Evolutionary conservation across 2,113 vertebrate species (phyloP).

Genomic region (Channa argus): DNA sequence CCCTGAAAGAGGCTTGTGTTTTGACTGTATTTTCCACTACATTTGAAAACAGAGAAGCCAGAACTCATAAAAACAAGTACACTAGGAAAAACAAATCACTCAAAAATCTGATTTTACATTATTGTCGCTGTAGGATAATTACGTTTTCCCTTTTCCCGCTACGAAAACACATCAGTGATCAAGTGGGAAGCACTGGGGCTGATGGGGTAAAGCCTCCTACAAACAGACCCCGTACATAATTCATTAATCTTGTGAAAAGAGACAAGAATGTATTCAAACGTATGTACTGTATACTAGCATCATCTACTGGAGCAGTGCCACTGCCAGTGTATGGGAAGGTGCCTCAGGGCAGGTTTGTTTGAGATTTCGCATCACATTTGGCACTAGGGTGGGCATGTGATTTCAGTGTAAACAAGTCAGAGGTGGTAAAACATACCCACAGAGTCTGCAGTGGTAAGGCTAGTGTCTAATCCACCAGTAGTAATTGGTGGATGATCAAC

Average conservation of each 20-base stretch:
- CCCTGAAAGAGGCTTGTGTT: slow-evolving; percentile 77
- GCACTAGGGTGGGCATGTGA: neutral
- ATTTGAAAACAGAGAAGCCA: slow-evolving; percentile 60
- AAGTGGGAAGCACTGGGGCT: neutral
- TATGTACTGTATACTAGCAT: no score
- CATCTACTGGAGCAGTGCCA: neutral
- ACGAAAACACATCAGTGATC: slow-evolving; percentile 7
- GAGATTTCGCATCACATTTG: neutral
- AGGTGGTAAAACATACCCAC: slow-evolving; percentile 5
- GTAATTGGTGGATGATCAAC: neutral
- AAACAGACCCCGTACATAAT: no score
- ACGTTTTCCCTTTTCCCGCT: neutral
- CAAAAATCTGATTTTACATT: slow-evolving; percentile 26
- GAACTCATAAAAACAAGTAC: slow-evolving; percentile 65
- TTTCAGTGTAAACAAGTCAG: slow-evolving; percentile 9
- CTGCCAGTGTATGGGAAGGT: slow-evolving; percentile 2
- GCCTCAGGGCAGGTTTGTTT: neutral
- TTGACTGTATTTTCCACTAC: slow-evolving; percentile 74
- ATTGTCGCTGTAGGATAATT: slow-evolving; percentile 33
- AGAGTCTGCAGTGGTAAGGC: neutral
- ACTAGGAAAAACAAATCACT: slow-evolving; percentile 41
- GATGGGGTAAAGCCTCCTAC: no score
- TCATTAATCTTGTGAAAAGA: no score
- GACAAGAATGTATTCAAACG: neutral
- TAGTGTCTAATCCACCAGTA: neutral